Percentiles rank a stretch among this genome's conserved stretches.
phyloP scores from a whole-genome alignment of 2,888 invertebrate genomes.

The Eupithecia inturbata region DNA sequence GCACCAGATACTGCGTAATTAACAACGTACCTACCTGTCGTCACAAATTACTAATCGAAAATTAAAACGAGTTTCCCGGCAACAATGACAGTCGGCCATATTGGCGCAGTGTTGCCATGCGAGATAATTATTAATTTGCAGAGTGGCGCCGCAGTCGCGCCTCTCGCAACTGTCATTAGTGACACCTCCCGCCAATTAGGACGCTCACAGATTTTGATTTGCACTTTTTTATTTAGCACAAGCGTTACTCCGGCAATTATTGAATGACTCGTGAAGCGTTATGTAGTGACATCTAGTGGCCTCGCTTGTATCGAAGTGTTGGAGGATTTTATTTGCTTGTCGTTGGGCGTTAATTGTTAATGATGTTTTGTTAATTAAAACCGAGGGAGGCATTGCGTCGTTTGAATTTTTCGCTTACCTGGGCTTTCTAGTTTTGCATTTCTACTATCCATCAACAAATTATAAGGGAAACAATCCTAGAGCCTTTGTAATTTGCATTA shows the following conservation, averaged over 20 bases:
- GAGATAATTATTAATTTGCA: conserved; percentile 83
- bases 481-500: background rate
- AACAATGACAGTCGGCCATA: conserved; percentile 78
- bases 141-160: conserved; percentile 52
- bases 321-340: conserved; percentile 54
- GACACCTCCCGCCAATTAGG: conserved; percentile 83
- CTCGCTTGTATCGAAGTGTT: conserved; percentile 53
- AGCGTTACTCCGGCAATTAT: conserved; percentile 80
- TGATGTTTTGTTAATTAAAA: conserved; percentile 44
- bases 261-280: conserved; percentile 73
- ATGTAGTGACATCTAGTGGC: conserved; percentile 43
- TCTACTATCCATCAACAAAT: background rate
- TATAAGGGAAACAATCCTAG: background rate
- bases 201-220: conserved; percentile 78
- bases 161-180: conserved; percentile 78
- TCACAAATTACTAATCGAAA: conserved; percentile 60
- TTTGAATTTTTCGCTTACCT: conserved; percentile 16
- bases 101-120: conserved; percentile 80
- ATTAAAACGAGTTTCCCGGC: conserved; percentile 63
- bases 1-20: conserved; percentile 19
- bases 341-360: conserved; percentile 56
- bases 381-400: conserved; percentile 14
- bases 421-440: conserved; percentile 8
- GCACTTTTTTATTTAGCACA: conserved; percentile 80
- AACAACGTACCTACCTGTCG: conserved; percentile 34